A percentile compares a stretch with the other conserved stretches of the same genome.
Conservation (phyloP, 2,888 invertebrate species). For the Invenusta paracnida region DNA sequence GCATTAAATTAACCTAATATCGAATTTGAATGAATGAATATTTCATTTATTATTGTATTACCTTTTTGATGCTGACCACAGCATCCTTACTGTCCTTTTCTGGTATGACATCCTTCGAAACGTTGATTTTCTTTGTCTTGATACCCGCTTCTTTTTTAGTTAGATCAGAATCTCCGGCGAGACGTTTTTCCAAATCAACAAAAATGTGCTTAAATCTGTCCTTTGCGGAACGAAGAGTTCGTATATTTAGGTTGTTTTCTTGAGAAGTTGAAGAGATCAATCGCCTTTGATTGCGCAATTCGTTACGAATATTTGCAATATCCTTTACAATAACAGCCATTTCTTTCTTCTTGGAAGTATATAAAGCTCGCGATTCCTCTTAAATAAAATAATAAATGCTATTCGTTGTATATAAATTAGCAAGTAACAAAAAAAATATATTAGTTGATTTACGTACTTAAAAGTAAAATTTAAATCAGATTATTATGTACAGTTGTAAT, state of each 20-base stretch:
- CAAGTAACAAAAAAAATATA: too few species aligned
- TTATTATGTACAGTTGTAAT: too few species aligned
- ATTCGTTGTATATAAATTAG: too few species aligned
- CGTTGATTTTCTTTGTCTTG: not conserved
- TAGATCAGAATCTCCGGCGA: not conserved
- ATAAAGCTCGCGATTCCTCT: not conserved
- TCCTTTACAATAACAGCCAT: not conserved
- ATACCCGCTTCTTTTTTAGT: not conserved
- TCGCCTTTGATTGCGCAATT: not conserved
- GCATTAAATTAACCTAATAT: too few species aligned
- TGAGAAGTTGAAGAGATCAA: not conserved
- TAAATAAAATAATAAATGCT: not conserved
- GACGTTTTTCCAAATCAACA: slow-evolving; percentile 7
- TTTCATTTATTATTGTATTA: too few species aligned
- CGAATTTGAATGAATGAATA: too few species aligned
- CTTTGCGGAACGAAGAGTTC: not conserved
- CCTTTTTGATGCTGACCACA: not conserved
- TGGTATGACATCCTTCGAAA: not conserved
- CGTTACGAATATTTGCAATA: not conserved
- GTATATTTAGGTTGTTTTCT: not conserved
- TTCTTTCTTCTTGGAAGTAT: not conserved
- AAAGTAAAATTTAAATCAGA: not conserved
- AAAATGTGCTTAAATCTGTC: slow-evolving; percentile 6
- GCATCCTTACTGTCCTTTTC: not conserved
- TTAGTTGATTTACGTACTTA: too few species aligned